Evolutionary conservation across 2,113 vertebrate species (phyloP), one percentile per base, ranked within the genome.

Genomic region (Lamprologus callipterus): DNA sequence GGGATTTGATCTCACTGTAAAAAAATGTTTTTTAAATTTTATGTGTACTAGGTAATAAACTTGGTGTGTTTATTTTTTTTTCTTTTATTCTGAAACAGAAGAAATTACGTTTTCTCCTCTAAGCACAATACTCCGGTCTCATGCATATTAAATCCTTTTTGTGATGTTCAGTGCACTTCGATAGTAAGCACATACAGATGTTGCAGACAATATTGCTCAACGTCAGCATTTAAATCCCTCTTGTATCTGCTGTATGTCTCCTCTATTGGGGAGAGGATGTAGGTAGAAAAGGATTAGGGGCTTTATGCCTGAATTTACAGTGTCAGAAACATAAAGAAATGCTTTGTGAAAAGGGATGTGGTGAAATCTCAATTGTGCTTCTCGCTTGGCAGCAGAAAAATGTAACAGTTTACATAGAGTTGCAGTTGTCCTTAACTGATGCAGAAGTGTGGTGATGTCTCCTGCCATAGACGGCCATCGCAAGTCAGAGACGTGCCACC

Each of bases 21-120:
- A 73, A 26, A 0, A 0, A 0, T 0, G 26, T 0, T 0, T 0
- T 21, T 23, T 9, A 3, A 1, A 70, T 10, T 45, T 17, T 73
- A 23, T 70, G 37, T 16, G 68, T 73, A 45, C 5, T 45, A 6
- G 40, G 8, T 17, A 42, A 73, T 73, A 73, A 73, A 73, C 8
- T 26, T 10, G 40, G 13, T 28, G 40, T 42, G 8, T 6, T 10
- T 19, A 16, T 2, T 8, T 19, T 0, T 0, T 17, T 63, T 63
- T 63, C 42, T 75, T 49, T 49, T 8, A 49, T 75, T 75, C 23
- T 75, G 16, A 78, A 47, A 45, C 70, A 78, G 42, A 49, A 49
- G 45, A 31, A 78, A 49, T 49, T 17, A 11, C 2, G 2, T 78
- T 78, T 49, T 31, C 26, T 75, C 70, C 70, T 65, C 23, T 49